Evolutionary conservation across 2,113 vertebrate genomes (phyloP).

Genomic region (Erpornis zantholeuca): DNA sequence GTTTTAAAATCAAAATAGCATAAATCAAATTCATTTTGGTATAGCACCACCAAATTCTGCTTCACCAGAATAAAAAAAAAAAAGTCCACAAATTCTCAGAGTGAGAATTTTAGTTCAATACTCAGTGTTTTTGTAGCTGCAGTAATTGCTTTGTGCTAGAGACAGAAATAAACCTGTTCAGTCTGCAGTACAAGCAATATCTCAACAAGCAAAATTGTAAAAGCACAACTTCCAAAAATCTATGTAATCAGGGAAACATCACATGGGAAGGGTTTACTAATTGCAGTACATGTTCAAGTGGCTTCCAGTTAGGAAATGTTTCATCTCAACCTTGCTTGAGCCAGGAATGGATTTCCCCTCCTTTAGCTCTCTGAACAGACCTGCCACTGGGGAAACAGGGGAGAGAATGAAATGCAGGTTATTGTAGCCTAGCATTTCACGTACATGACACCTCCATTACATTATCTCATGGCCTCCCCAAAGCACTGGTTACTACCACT

Average conservation of each 20-base stretch:
- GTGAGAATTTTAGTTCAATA: neutral
- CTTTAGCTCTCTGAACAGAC: neutral
- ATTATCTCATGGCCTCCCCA: neutral
- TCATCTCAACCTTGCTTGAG: neutral
- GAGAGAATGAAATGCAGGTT: neutral
- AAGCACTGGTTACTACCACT: neutral
- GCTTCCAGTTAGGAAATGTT: neutral
- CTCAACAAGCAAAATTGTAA: neutral
- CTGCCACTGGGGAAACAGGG: neutral
- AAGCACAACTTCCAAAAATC: neutral
- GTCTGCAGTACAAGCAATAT: neutral
- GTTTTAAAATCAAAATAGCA: neutral
- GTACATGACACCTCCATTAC: no score
- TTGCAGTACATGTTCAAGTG: neutral
- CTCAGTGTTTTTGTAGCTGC: constrained; percentile 20
- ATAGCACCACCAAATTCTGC: neutral
- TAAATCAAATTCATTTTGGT: neutral
- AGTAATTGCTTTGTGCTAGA: constrained; percentile 35
- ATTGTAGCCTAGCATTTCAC: fast-evolving
- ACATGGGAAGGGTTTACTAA: neutral
- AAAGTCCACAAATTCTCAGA: neutral
- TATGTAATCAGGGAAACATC: neutral
- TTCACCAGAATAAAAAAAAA: neutral
- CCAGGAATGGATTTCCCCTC: neutral
- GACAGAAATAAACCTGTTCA: constrained; percentile 50